Conservation (phyloP, 2,888 invertebrate species). For the Orthosia gothica region DNA sequence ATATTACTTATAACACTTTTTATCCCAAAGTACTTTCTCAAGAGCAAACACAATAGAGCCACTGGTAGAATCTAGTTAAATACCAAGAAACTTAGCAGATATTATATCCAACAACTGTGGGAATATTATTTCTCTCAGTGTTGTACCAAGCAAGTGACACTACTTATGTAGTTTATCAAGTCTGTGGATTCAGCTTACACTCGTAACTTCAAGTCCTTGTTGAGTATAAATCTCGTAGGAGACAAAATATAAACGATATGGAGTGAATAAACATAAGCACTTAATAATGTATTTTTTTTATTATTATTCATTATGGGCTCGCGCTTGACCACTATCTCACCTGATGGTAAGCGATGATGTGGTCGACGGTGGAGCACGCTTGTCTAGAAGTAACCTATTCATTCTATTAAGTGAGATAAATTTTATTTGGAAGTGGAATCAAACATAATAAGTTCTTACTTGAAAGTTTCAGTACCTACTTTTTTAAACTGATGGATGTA, state of each 20-base stretch:
- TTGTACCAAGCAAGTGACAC: slow-evolving; percentile 27
- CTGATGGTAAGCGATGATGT: too few relatives aligned
- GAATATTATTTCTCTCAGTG: slow-evolving; percentile 25
- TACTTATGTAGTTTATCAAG: slow-evolving; percentile 51
- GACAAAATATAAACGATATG: slow-evolving; percentile 24
- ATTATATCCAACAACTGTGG: slow-evolving; percentile 15
- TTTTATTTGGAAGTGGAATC: background rate
- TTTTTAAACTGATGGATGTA: background rate
- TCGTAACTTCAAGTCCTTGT: slow-evolving; percentile 22
- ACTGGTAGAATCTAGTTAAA: background rate
- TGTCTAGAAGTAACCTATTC: too few relatives aligned
- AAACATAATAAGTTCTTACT: background rate
- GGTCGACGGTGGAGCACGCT: too few relatives aligned
- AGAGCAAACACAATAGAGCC: background rate
- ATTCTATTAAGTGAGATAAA: background rate
- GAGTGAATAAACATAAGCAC: slow-evolving; percentile 12
- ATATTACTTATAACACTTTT: too few relatives aligned
- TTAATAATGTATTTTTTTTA: too few relatives aligned
- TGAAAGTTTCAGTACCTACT: background rate
- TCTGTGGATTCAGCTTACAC: slow-evolving; percentile 27
- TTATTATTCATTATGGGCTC: too few relatives aligned
- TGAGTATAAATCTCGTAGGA: slow-evolving; percentile 18
- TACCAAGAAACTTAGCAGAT: background rate
- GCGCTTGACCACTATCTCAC: too few relatives aligned
- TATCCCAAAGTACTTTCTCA: background rate